Base-by-base conservation (phyloP, 2,888 invertebrate species). In the Homarus gammarus region DNA sequence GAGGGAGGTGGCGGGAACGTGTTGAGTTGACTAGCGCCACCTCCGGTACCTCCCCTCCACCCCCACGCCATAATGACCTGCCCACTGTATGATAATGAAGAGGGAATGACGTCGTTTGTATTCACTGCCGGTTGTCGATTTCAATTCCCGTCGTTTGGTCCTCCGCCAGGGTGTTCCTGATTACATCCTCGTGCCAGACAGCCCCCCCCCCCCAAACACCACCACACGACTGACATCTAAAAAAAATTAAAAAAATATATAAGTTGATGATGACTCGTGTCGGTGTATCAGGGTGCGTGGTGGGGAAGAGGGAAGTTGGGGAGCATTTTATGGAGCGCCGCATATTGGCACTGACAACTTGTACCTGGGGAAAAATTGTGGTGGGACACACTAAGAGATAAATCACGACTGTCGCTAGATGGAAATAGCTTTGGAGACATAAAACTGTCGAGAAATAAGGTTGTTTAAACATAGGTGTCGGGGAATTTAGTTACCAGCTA, bases 51-150 rank as follows among this genome's bases (percentile, higher is more conserved):
- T n/a, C n/a, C n/a, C n/a, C n/a, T n/a, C n/a, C n/a, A n/a, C n/a
- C n/a, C n/a, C n/a, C n/a, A n/a, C 51, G 51, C 79, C 49, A 56
- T 79, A 79, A 79, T 79, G 79, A 56, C 51, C 79, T 36, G 79
- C 79, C 79, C 79, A 36, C 56, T 61, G 79, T 79, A 79, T 79
- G 79, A 79, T 79, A 79, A 79, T 79, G 79, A 79, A 79, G 79
- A 79, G 36, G n/a, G 79, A 79, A 79, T 79, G 51, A 79, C 79
- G 33, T 79, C 79, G 56, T 79, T 79, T 79, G 79, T 79, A 79
- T 79, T 79, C 79, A 79, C 79, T 33, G 79, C 51, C 79, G 51
- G n/a, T 36, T 61, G 79, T 79, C 56, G 79, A 79, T 79, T 79
- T 79, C 79, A 79, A 79, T 79, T 61, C 79, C 79, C 79, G 36